A percentile compares a stretch with the other conserved stretches of the same genome.
These are phyloP conservation scores for Osmerus eperlanus DNA, from an alignment of 2,113 vertebrate species.

Conservation along the genomic window DNA sequence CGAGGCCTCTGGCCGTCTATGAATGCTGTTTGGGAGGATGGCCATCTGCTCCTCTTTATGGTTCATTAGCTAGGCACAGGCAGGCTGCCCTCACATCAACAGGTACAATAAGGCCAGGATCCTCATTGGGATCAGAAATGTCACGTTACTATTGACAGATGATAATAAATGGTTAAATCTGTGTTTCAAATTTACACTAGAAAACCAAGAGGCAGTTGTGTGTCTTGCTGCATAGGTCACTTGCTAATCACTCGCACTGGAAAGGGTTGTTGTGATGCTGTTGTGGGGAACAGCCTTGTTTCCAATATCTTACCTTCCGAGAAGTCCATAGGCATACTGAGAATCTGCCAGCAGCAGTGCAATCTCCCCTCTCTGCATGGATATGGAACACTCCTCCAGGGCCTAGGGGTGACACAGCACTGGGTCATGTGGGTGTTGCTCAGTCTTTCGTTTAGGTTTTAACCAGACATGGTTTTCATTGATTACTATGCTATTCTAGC, in stretches of 20 bases:
- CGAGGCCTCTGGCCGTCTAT: conserved; percentile 50
- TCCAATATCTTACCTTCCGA: conserved; percentile 76
- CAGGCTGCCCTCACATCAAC: conserved; percentile 63
- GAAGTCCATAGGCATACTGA: conserved; percentile 73
- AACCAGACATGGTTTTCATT: too few species aligned
- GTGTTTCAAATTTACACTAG: conserved; percentile 6
- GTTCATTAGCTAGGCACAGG: conserved; percentile 67
- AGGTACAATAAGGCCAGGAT: conserved; percentile 58
- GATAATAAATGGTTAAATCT: conserved; percentile 18
- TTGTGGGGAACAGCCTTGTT: background rate
- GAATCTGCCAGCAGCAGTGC: conserved; percentile 78
- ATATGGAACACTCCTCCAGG: conserved; percentile 77
- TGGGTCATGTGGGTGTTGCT: background rate
- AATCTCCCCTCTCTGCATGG: conserved; percentile 77
- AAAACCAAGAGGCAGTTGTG: too few species aligned
- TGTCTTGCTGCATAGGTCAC: too few species aligned
- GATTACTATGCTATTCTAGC: too few species aligned
- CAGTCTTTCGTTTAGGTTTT: too few species aligned
- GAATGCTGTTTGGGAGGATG: conserved; percentile 55
- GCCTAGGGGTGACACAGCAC: conserved; percentile 62
- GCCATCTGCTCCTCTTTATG: conserved; percentile 75
- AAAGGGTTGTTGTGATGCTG: too few species aligned
- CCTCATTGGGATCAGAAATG: conserved; percentile 18
- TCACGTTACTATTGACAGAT: conserved; percentile 22
- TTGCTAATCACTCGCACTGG: too few species aligned